Evolutionary conservation across 1,140 invertebrate genomes (phyloP), one percentile per base, ranked within the genome.

Genomic region (Drosophila lowei): DNA sequence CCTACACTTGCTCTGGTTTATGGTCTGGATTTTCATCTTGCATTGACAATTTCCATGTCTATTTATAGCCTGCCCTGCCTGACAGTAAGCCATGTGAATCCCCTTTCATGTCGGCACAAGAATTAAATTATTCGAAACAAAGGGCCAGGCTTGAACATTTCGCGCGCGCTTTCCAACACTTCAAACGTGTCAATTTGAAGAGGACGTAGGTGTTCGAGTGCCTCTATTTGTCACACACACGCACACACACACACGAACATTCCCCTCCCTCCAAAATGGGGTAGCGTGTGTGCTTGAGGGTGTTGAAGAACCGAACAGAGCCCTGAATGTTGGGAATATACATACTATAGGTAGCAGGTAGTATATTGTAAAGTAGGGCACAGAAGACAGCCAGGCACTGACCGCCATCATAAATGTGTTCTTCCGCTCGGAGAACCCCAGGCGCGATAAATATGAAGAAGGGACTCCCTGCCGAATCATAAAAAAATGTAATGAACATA

Each of bases 141-240:
- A 38, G 47, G 68, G 47, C 42, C 34, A 38, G 44, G 57, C 66
- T 52, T 44, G 50, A 61, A 66, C 34, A 60, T 55, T 64, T 79
- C 47, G 47, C 64, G 57, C 57, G 58, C 48, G 59, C 77, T 84
- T 79, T 68, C 30, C 59, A 76, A 64, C 61, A 83, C 66, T 85
- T 55, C 72, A 77, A 57, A 73, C 53, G 60, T 83, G 74, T 70
- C 71, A 65, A 67, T 48, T 64, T 83, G 60, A 78, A 84, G 70
- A 63, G 60, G 38, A 59, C 59, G 30, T 54, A 58, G 67, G 66
- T 60, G 66, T 42, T 47, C 47, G 54, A 62, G 47, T 21, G 48
- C 52, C 58, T 63, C 49, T 54, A 47, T 66, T 66, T 85, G 76
- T 74, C 71, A 76, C 47, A 49, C 30, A 42, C 56, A 72, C 56